Evolutionary conservation across 1,140 invertebrate genomes (phyloP).

Genomic region (Cydia amplana): DNA sequence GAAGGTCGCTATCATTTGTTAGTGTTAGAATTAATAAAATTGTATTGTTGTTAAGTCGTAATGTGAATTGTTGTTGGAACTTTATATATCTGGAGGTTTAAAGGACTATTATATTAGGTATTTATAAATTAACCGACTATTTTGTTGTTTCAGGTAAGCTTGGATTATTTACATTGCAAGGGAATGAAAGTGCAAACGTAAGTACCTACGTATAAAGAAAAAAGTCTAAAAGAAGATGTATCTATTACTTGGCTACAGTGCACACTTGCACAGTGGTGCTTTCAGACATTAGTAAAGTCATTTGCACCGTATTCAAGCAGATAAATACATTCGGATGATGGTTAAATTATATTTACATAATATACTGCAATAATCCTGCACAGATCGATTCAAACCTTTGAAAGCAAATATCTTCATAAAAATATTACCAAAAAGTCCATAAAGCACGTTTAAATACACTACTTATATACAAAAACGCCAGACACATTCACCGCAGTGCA

Average conservation of each 20-base stretch:
- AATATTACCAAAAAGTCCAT: not conserved
- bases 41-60: not conserved
- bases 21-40: constrained; percentile 1
- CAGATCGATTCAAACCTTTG: too few relatives aligned
- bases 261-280: too few relatives aligned
- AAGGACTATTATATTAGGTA: not conserved
- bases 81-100: not conserved
- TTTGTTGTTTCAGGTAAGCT: constrained; percentile 8
- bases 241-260: too few relatives aligned
- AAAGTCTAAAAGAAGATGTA: not conserved
- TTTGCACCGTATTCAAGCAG: too few relatives aligned
- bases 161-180: not conserved
- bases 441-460: not conserved
- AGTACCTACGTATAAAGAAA: not conserved
- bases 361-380: too few relatives aligned
- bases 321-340: too few relatives aligned
- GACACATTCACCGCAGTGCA: not conserved
- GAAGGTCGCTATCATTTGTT: constrained; percentile 15
- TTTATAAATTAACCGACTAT: not conserved
- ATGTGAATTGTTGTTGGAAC: not conserved
- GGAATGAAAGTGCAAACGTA: not conserved
- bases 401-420: not conserved
- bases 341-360: too few relatives aligned
- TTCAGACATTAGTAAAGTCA: too few relatives aligned
- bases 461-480: not conserved